These are phyloP conservation scores for Drosophila sucinea DNA, from an alignment of 1,140 invertebrate genomes.

Conservation along the genomic window DNA sequence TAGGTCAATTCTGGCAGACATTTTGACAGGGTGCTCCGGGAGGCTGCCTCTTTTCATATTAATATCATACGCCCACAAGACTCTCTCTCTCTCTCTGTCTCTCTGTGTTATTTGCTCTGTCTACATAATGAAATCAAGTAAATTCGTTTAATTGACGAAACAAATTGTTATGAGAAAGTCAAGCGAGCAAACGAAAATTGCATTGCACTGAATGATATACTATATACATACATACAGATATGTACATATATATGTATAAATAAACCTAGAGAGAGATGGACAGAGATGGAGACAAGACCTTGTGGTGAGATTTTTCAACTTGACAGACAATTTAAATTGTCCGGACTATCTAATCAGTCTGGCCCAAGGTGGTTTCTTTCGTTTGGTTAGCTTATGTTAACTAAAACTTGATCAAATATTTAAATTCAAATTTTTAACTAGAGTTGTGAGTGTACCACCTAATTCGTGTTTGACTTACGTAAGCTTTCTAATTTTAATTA, in stretches of 20 bases:
- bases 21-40: slow-evolving; percentile 16
- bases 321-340: slow-evolving; percentile 16
- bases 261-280: background rate
- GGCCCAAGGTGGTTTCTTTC: background rate
- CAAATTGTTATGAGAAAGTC: slow-evolving; percentile 45
- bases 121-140: slow-evolving; percentile 67
- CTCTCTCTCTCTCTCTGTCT: background rate
- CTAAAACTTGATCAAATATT: slow-evolving; percentile 25
- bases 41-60: too few relatives aligned
- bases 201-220: slow-evolving; percentile 36
- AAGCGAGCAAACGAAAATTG: slow-evolving; percentile 35
- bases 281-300: slow-evolving; percentile 2
- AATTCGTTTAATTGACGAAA: slow-evolving; percentile 62
- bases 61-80: background rate
- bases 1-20: slow-evolving; percentile 44
- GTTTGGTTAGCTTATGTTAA: slow-evolving; percentile 20
- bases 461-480: slow-evolving; percentile 49
- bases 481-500: slow-evolving; percentile 66
- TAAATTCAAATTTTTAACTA: slow-evolving; percentile 19
- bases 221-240: background rate
- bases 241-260: background rate
- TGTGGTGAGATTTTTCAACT: slow-evolving; percentile 4
- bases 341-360: slow-evolving; percentile 39
- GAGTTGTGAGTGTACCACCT: background rate
- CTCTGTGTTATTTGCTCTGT: background rate